Evolutionary conservation across 2,888 invertebrate genomes (phyloP), one percentile per base, ranked within the genome.

Genomic region (Napeogenes sylphis): DNA sequence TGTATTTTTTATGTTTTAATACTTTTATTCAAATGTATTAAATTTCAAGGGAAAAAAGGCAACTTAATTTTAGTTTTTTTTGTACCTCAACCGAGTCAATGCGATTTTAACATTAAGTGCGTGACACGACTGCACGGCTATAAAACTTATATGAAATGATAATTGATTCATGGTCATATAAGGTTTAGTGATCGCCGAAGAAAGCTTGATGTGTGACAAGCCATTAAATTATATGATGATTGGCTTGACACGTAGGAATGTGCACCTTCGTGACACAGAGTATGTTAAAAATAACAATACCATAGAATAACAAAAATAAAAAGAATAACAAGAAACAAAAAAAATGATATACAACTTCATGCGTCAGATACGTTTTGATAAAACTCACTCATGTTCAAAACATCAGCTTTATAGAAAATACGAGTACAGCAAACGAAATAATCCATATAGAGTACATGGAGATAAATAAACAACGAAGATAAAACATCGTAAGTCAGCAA

Each of bases 161-260:
- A 81, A 84, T 81, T 76, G 77, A 79, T 82, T 79, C 77, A 70
- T 69, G 70, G 67, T 69, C 78, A 72, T 80, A 78, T 79, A 83
- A 75, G 77, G 80, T 69, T 62, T 71, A 67, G 65, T 67, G 71
- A 70, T 72, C 71, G 74, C 76, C 76, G 77, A 80, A 80, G 75
- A 70, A 66, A 76, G 76, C 76, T 73, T 70, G 70, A 76, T 69
- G 72, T 81, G 80, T 80, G 81, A 84, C 81, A 79, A 78, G 82
- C 82, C 75, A 84, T 84, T 81, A 84, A 82, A 79, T 72, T 67
- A 77, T 83, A 82, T 80, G 75, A 82, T 82, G 75, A 82, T 82
- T 85, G 80, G 77, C 75, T 75, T 76, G 71, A 78, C 82, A 83
- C 82, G 84, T 83, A 78, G 80, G 77, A 75, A 78, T 80, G 74